A percentile compares a stretch with the other conserved stretches of the same genome.
These are phyloP conservation scores for Hippolais icterina DNA, from an alignment of 2,113 vertebrate genomes.

Conservation along the genomic window DNA sequence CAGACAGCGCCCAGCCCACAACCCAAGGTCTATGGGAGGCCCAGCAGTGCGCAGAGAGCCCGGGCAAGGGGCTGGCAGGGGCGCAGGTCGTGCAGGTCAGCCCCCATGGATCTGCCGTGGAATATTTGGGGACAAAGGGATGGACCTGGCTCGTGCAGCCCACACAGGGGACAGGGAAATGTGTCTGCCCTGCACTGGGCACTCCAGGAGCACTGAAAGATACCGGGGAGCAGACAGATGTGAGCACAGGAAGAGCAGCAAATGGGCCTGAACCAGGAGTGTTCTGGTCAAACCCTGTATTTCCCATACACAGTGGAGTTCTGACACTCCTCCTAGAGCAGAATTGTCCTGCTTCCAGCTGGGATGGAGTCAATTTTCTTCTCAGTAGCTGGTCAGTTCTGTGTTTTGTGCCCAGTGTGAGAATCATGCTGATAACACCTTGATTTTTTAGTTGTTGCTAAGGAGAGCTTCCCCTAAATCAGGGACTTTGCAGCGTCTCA, in stretches of 20 bases:
- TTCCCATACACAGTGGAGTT: fast-evolving
- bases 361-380: neutral
- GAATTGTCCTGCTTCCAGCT: neutral
- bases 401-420: neutral
- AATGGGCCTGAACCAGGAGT: neutral
- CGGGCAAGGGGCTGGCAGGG: neutral
- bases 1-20: neutral
- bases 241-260: neutral
- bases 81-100: neutral
- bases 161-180: fast-evolving
- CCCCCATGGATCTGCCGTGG: fast-evolving
- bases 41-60: neutral
- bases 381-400: neutral
- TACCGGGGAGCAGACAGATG: neutral
- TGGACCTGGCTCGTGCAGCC: neutral
- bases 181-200: fast-evolving
- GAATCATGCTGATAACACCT: neutral
- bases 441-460: neutral
- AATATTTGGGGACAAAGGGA: neutral
- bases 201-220: neutral
- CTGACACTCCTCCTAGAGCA: neutral
- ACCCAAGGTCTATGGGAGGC: fast-evolving
- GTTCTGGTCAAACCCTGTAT: fast-evolving
- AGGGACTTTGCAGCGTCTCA: neutral
- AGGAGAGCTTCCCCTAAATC: neutral